phyloP scores from a whole-genome alignment of 2,113 vertebrate genomes.

The Osmerus mordax region DNA sequence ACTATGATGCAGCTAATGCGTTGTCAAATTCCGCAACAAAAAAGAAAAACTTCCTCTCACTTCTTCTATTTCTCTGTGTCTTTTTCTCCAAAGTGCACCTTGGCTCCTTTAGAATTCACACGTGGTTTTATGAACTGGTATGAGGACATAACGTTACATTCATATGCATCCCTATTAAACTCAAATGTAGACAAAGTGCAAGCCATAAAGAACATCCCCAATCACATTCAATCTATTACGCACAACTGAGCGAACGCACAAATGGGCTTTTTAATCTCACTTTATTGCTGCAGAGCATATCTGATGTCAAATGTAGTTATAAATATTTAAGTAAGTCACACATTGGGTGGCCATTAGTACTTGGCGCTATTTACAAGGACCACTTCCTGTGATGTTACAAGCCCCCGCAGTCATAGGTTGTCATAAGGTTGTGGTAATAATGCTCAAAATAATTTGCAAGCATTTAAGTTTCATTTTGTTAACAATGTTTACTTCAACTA shows the following conservation, averaged over 20 bases:
- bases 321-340: slow-evolving; percentile 59
- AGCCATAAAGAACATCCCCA: slow-evolving; percentile 51
- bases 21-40: no score
- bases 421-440: slow-evolving; percentile 1
- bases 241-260: slow-evolving; percentile 38
- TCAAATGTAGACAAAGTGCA: slow-evolving; percentile 40
- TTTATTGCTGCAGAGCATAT: slow-evolving; percentile 48
- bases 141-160: slow-evolving; percentile 23
- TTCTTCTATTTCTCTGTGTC: neutral
- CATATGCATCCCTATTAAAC: slow-evolving; percentile 29
- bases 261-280: slow-evolving; percentile 57
- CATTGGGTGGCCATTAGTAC: slow-evolving; percentile 46
- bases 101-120: slow-evolving; percentile 29
- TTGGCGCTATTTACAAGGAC: slow-evolving; percentile 30
- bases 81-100: slow-evolving; percentile 3
- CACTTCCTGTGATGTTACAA: neutral
- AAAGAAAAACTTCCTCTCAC: neutral
- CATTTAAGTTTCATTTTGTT: slow-evolving; percentile 13
- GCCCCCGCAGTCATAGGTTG: neutral
- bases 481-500: slow-evolving; percentile 31
- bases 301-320: slow-evolving; percentile 52
- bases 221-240: slow-evolving; percentile 49
- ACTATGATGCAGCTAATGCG: neutral
- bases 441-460: neutral
- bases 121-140: slow-evolving; percentile 39